These are phyloP conservation scores for Stenoptilia bipunctidactyla DNA, from an alignment of 2,888 invertebrate species.

Conservation along the genomic window DNA sequence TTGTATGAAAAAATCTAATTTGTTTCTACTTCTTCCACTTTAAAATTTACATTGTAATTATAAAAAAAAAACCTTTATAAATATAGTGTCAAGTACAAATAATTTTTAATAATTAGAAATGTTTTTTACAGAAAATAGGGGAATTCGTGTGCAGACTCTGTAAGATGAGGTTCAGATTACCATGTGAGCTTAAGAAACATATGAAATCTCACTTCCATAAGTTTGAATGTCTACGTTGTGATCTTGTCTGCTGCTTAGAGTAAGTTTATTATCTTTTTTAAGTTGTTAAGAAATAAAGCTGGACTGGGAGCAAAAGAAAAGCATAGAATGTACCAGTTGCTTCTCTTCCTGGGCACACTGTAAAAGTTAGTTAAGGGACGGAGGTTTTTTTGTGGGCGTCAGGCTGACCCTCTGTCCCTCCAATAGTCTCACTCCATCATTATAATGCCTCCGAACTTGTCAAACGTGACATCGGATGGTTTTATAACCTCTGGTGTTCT, in stretches of 20 bases:
- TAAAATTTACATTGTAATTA: background rate
- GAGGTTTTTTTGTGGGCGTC: too few relatives aligned
- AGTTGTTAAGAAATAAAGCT: too few relatives aligned
- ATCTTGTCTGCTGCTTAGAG: constrained; percentile 38
- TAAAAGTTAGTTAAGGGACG: too few relatives aligned
- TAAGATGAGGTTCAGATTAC: constrained; percentile 39
- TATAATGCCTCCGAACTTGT: too few relatives aligned
- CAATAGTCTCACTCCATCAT: too few relatives aligned
- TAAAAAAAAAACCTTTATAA: background rate
- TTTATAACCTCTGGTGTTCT: too few relatives aligned
- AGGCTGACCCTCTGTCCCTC: too few relatives aligned
- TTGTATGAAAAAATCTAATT: background rate
- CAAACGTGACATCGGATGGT: too few relatives aligned
- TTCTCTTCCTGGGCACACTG: too few relatives aligned
- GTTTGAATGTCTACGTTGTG: constrained; percentile 43
- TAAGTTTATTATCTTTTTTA: constrained; percentile 33
- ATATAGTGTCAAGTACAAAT: background rate
- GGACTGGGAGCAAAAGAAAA: too few relatives aligned
- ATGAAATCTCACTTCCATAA: constrained; percentile 40
- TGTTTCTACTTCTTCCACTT: background rate
- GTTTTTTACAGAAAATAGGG: constrained; percentile 28
- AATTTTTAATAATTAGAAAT: too few relatives aligned
- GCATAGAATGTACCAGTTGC: too few relatives aligned
- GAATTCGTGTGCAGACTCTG: constrained; percentile 43
- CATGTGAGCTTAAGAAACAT: constrained; percentile 37